phyloP scores from a whole-genome alignment of 2,797 vertebrate species.

The Aulostomus chinensis region DNA sequence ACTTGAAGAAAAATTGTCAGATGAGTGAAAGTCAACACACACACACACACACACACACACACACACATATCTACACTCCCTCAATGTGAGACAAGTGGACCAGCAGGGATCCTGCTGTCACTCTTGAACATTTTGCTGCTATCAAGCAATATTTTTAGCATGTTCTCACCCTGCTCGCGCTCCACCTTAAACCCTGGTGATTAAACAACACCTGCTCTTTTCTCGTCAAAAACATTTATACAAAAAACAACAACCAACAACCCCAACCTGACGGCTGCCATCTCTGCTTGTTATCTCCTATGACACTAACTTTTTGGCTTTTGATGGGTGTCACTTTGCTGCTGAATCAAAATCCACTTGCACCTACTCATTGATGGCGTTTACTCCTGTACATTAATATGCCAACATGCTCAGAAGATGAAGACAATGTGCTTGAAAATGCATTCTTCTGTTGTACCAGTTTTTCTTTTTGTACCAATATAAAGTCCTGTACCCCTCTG shows the following conservation, averaged over 20 bases:
- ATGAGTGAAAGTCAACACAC: constrained; percentile 5
- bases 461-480: no score
- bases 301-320: no score
- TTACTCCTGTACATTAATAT: no score
- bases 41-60: background rate
- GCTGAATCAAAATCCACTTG: no score
- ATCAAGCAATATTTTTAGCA: constrained; percentile 53
- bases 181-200: constrained; percentile 44
- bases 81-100: constrained; percentile 16
- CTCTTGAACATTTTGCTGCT: constrained; percentile 27
- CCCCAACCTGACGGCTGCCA: constrained; percentile 38
- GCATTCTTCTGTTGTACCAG: no score
- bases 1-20: background rate
- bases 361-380: no score
- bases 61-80: background rate
- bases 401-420: no score
- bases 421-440: no score
- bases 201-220: constrained; percentile 57
- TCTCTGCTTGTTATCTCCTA: no score
- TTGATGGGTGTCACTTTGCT: no score
- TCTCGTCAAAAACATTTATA: constrained; percentile 23
- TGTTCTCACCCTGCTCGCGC: constrained; percentile 46
- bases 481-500: no score
- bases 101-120: constrained; percentile 38
- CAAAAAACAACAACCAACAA: no score